phyloP scores from a whole-genome alignment of 1,140 invertebrate genomes.

The Achroia grisella region DNA sequence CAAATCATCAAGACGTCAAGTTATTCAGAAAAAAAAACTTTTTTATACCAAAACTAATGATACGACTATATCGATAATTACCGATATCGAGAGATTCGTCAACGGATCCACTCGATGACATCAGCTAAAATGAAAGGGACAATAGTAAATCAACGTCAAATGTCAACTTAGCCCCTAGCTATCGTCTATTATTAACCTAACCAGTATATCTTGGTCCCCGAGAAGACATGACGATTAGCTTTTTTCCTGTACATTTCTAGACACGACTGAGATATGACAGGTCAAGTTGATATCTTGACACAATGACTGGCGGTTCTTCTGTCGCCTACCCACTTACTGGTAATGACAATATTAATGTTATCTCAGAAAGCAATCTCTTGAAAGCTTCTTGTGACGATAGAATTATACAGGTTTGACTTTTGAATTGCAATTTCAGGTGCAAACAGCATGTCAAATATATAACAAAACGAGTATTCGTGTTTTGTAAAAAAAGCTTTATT shows the following conservation, averaged over 20 bases:
- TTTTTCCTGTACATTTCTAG: constrained; percentile 13
- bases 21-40: constrained; percentile 1
- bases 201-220: constrained; percentile 34
- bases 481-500: too few species aligned
- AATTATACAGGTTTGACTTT: constrained; percentile 31
- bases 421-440: constrained; percentile 21
- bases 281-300: constrained; percentile 25
- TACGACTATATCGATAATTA: constrained; percentile 16
- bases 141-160: constrained; percentile 69
- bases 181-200: constrained; percentile 29
- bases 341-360: constrained; percentile 70
- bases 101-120: constrained; percentile 31
- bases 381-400: constrained; percentile 27
- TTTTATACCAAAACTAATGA: constrained; percentile 3
- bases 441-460: too few species aligned
- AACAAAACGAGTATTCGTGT: too few species aligned
- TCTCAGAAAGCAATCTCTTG: constrained; percentile 50
- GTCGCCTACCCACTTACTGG: constrained; percentile 61
- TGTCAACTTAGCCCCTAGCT: constrained; percentile 54
- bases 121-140: constrained; percentile 41
- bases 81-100: constrained; percentile 11
- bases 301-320: constrained; percentile 53
- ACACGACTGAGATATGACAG: constrained; percentile 18
- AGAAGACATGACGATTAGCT: constrained; percentile 31
- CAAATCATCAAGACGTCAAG: too few species aligned